Evolutionary conservation across 2,888 invertebrate genomes (phyloP), one percentile per base, ranked within the genome.

Genomic region (Drosophila macrospina): DNA sequence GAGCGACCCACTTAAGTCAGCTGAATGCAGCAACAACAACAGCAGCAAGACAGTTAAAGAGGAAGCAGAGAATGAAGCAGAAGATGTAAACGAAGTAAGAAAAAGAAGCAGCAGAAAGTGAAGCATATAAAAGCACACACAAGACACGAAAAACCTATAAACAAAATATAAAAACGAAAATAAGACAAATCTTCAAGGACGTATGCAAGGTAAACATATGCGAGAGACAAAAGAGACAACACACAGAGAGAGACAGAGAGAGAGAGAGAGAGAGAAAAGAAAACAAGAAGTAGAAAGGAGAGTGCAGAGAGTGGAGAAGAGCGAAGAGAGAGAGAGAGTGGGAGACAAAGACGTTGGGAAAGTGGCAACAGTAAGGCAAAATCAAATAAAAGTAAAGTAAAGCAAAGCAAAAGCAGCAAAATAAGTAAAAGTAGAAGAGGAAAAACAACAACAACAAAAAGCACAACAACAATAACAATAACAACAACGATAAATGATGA

Each of bases 161-260:
- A 69, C 68, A 79, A 82, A 81, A 73, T 69, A 69, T 63, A 61
- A 81, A 81, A 66, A 62, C 55, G 54, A 55, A 56, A 60, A 61
- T 55, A 78, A 85, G 88, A 86, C 84, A 87, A 88, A 83, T 88
- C 80, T 86, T 86, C 85, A 86, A 86, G 85, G 85, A 86, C 85
- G 85, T 86, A 79, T 82, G 83, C 85, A 86, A 86, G 85, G 89
- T 89, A 86, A 89, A 88, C 85, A 89, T 76, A 85, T 81, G 87
- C 76, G 75, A 87, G 79, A 81, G 64, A 59, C 28, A 67, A 67
- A 59, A 69, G 39, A 7, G 28, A 41, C n/a, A n/a, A n/a, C n/a
- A n/a, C n/a, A n/a, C 48, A 54, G 48, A 44, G 45, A 39, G 48
- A 48, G 55, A 42, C 50, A 50, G 45, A 32, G 45, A 61, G 66